Percentiles rank a stretch among this genome's conserved stretches.
Conservation (phyloP, 1,140 invertebrate genomes). For the Dinothrombium tinctorium region DNA sequence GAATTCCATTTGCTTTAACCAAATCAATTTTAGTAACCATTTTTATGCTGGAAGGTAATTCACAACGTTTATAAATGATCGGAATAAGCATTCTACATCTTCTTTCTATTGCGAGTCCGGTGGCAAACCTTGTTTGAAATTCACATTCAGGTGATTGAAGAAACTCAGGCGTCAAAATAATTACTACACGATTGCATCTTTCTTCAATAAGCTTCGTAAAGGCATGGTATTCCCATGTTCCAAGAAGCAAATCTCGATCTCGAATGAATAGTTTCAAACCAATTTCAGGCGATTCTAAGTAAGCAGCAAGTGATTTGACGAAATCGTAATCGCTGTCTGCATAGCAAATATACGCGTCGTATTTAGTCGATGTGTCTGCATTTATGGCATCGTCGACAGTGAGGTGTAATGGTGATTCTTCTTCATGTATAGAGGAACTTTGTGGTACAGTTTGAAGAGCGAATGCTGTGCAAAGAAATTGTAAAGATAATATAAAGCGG, state of each 20-base stretch:
- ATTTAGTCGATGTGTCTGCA: slow-evolving; percentile 9
- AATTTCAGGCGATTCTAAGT: slow-evolving; percentile 17
- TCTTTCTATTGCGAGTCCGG: slow-evolving; percentile 12
- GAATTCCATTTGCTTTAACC: slow-evolving; percentile 16
- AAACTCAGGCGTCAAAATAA: slow-evolving; percentile 21
- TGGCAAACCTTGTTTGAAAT: slow-evolving; percentile 23
- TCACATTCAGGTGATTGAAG: slow-evolving; percentile 20
- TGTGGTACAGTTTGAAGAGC: neutral
- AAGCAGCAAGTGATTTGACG: slow-evolving; percentile 19
- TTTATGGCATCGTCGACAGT: neutral
- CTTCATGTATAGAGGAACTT: neutral
- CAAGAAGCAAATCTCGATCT: slow-evolving; percentile 20
- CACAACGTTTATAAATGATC: slow-evolving; percentile 18
- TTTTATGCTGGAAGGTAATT: slow-evolving; percentile 19
- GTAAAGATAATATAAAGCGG: neutral
- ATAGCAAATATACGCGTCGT: slow-evolving; percentile 24
- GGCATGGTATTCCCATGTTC: slow-evolving; percentile 18
- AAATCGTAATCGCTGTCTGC: slow-evolving; percentile 20
- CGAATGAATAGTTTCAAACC: slow-evolving; percentile 21
- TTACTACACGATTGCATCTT: slow-evolving; percentile 21
- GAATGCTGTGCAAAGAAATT: neutral
- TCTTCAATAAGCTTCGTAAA: slow-evolving; percentile 21
- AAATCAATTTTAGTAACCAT: slow-evolving; percentile 22
- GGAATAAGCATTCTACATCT: slow-evolving; percentile 19
- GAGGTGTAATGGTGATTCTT: neutral